Base-by-base conservation (phyloP, 2,113 vertebrate species). In the Oophaga pumilio region DNA sequence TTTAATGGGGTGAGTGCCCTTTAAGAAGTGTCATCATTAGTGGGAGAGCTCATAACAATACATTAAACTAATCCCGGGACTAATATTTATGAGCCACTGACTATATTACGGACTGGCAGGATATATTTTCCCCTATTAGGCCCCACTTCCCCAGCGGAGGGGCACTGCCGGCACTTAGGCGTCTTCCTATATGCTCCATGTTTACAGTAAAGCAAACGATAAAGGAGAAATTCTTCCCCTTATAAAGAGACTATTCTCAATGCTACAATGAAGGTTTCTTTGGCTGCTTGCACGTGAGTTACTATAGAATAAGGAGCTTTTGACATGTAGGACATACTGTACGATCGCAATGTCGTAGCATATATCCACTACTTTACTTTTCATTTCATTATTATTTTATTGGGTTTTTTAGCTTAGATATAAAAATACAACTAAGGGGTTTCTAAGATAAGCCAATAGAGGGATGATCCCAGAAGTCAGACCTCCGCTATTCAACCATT, bases 221-320 rank as follows among this genome's bases (percentile, higher is more conserved):
- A 33, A 60, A 28, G 28, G 15, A 9, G 28, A 64, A 64, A 14
- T 43, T 43, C 79, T 22, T 22, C 11, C 33, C 9, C 11, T 11
- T 22, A 62, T 64, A 81, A 81, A 15, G 59, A 59, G 33, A 2
- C 57, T 22, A 33, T 80, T 80, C 77, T 80, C 15, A 13, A 0
- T 28, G 28, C 53, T 33, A 80, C 26, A 80, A 80, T 80, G 17
- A 22, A 12, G 56, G 78, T 80, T 80, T 80, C 78, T 62, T 80
- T 13, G n/a, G 56, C 57, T 60, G n/a, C 79, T 49, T 26, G 56
- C 77, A 80, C 77, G 57, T 20, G 26, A 80, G 11, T 20, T 12
- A 10, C 26, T 43, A 20, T 13, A 60, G 26, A 22, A 79, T 57
- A 79, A 80, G 33, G 77, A 33, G 24, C 77, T 28, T 10, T 80